These are phyloP conservation scores for Galbula dea DNA, from an alignment of 2,113 vertebrate genomes.

Conservation along the genomic window DNA sequence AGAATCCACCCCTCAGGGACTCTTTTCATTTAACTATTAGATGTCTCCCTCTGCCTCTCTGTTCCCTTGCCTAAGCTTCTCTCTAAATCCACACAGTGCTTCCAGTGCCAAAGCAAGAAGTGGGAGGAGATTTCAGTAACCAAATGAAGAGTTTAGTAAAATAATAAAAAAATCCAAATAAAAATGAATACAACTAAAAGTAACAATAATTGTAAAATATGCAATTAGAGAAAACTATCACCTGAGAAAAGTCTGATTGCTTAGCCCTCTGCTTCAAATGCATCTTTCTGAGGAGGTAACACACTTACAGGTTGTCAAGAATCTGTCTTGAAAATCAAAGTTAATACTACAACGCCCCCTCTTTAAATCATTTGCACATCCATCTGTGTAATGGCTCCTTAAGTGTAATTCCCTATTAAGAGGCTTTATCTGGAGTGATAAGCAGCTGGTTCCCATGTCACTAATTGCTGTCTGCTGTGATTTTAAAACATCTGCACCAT, in stretches of 20 bases:
- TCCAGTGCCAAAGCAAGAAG: background rate
- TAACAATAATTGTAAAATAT: background rate
- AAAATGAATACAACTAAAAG: background rate
- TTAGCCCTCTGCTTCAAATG: background rate
- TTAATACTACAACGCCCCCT: conserved; percentile 68
- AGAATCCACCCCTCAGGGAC: background rate
- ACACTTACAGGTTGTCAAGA: conserved; percentile 22
- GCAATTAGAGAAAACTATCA: background rate
- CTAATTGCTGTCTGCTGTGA: conserved; percentile 86
- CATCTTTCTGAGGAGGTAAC: conserved; percentile 55
- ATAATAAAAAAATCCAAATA: background rate
- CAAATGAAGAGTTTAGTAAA: background rate
- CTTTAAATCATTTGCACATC: conserved; percentile 76
- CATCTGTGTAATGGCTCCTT: conserved; percentile 81
- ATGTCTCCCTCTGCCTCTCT: background rate
- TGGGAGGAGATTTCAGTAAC: background rate
- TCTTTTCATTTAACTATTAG: background rate
- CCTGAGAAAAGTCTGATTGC: background rate
- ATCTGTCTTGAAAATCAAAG: conserved; percentile 73
- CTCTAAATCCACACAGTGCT: background rate
- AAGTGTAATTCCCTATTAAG: conserved; percentile 84
- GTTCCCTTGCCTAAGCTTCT: background rate
- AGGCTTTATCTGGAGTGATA: conserved; percentile 84
- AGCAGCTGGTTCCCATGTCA: conserved; percentile 84
- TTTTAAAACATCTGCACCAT: conserved; percentile 86